phyloP scores from a whole-genome alignment of 2,797 vertebrate genomes.

The Epinephelus coioides region DNA sequence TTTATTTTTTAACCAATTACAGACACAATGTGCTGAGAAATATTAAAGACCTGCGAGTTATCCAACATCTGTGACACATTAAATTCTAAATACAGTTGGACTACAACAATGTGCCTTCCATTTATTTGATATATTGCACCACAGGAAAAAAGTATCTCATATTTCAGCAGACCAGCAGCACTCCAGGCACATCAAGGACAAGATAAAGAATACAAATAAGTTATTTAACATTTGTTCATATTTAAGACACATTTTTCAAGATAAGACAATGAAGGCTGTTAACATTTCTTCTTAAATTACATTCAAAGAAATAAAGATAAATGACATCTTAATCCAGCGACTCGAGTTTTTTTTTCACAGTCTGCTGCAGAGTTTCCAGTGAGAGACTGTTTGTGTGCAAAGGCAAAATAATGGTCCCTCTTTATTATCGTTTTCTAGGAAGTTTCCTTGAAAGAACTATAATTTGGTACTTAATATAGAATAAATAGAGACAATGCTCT shows the following conservation, averaged over 20 bases:
- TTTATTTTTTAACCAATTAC: slow-evolving; percentile 8
- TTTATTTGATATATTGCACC: slow-evolving; percentile 18
- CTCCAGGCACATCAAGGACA: slow-evolving; percentile 32
- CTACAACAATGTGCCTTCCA: slow-evolving; percentile 4
- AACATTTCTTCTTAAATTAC: slow-evolving; percentile 30
- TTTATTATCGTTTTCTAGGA: neutral
- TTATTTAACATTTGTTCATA: slow-evolving; percentile 16
- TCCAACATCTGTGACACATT: slow-evolving; percentile 37
- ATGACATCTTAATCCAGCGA: slow-evolving; percentile 4
- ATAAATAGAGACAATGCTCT: neutral
- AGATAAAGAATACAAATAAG: neutral
- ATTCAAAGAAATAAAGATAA: slow-evolving; percentile 34
- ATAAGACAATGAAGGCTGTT: slow-evolving; percentile 27
- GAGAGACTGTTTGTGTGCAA: neutral
- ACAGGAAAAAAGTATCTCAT: slow-evolving; percentile 2
- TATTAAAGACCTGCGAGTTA: neutral
- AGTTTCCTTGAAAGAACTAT: neutral
- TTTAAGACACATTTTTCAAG: slow-evolving; percentile 32
- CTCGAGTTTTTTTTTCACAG: neutral
- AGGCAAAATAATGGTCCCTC: neutral
- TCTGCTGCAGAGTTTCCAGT: neutral
- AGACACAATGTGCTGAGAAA: slow-evolving; percentile 21
- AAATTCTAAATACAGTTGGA: slow-evolving; percentile 6
- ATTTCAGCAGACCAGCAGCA: slow-evolving; percentile 12
- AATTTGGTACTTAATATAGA: neutral